Evolutionary conservation across 2,888 invertebrate species (phyloP).

Genomic region (Hemicrepidius hirtus): DNA sequence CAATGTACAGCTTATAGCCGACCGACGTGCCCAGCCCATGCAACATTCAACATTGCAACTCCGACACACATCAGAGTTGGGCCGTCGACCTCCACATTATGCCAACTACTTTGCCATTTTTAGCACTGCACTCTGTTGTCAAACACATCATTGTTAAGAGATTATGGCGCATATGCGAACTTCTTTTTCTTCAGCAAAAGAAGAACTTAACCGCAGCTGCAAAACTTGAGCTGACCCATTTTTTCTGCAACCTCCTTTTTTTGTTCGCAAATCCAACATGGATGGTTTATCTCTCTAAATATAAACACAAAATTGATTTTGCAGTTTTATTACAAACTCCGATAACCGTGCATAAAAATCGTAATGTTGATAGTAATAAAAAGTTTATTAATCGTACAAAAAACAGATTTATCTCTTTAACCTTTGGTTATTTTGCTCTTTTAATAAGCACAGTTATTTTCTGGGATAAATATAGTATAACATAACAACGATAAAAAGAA

Average conservation of each 20-base stretch:
- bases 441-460: conserved; percentile 18
- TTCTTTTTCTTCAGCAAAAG: no score
- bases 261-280: not conserved
- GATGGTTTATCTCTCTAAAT: not conserved
- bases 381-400: not conserved
- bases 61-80: conserved; percentile 61
- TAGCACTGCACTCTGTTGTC: conserved; percentile 52
- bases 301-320: not conserved
- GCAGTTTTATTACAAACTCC: not conserved
- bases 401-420: conserved; percentile 28
- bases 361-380: not conserved
- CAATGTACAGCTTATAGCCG: conserved; percentile 42
- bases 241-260: not conserved
- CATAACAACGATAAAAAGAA: conserved; percentile 22
- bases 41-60: conserved; percentile 56
- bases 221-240: conserved; percentile 14
- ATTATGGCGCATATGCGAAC: conserved; percentile 11
- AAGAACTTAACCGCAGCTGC: not conserved
- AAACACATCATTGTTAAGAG: conserved; percentile 5
- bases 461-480: conserved; percentile 9
- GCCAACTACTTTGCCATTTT: conserved; percentile 62
- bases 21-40: conserved; percentile 48
- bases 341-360: conserved; percentile 12
- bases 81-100: conserved; percentile 61
- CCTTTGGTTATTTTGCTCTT: conserved; percentile 28